Evolutionary conservation across 2,113 vertebrate species (phyloP).

Genomic region (Charina bottae): DNA sequence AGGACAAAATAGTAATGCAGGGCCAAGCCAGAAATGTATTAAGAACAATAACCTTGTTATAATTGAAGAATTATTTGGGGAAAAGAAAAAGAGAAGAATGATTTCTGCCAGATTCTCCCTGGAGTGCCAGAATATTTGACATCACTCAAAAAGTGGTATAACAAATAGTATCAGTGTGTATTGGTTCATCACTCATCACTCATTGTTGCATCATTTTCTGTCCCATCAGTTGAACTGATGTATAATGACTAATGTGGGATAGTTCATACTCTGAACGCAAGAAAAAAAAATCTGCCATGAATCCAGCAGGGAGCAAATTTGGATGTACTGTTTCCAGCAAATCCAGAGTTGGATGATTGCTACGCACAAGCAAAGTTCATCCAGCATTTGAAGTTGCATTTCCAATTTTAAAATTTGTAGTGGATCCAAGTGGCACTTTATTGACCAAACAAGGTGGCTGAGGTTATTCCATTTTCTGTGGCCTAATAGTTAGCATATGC

Average conservation of each 20-base stretch:
- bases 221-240: background rate
- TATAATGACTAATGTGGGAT: background rate
- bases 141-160: constrained; percentile 19
- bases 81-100: constrained; percentile 6
- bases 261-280: background rate
- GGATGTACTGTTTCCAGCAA: background rate
- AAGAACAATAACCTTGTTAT: constrained; percentile 39
- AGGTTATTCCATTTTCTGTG: background rate
- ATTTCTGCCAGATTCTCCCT: constrained; percentile 4
- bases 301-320: background rate
- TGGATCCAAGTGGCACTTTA: background rate
- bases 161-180: background rate
- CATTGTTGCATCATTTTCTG: background rate
- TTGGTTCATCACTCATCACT: background rate
- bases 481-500: background rate
- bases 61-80: constrained; percentile 13
- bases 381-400: background rate
- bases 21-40: constrained; percentile 11
- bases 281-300: background rate
- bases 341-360: background rate
- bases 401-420: background rate
- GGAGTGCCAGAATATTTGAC: constrained; percentile 21
- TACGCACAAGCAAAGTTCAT: background rate
- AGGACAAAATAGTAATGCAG: constrained; percentile 32
- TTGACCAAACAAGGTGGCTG: background rate